Evolutionary conservation across 2,888 invertebrate species (phyloP).

Genomic region (Drosophila subsilvestris): DNA sequence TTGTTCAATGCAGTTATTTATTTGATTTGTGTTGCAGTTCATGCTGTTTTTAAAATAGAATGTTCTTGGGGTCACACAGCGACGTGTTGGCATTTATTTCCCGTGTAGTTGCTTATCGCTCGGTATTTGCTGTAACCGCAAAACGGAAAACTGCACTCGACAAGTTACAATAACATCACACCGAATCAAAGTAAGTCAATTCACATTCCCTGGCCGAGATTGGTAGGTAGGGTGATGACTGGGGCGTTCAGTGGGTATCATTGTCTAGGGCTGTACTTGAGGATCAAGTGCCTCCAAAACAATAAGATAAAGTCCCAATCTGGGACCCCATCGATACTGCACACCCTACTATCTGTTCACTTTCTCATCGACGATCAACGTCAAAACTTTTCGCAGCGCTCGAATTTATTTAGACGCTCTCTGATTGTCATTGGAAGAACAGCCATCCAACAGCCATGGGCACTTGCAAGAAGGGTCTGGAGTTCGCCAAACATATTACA

Average conservation of each 20-base stretch:
- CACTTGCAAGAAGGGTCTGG: constrained; percentile 80
- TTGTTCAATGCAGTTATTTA: neutral
- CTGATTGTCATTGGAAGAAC: neutral
- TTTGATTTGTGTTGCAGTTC: neutral
- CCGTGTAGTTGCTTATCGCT: neutral
- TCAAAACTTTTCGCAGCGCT: neutral
- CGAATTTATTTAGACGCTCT: neutral
- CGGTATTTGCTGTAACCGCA: neutral
- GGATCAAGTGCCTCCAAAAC: neutral
- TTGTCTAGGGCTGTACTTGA: neutral
- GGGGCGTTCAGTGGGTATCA: neutral
- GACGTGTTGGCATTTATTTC: neutral
- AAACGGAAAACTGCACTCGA: constrained; percentile 7
- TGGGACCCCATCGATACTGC: neutral
- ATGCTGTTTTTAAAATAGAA: neutral
- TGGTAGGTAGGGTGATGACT: too few species aligned
- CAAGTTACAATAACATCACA: neutral
- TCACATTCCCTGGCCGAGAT: neutral
- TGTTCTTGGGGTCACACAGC: neutral
- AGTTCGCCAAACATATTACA: constrained; percentile 83
- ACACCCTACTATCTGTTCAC: neutral
- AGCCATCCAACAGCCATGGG: constrained; percentile 51
- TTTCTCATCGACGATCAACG: neutral
- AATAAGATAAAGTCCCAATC: neutral
- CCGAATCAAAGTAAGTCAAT: constrained; percentile 5